Evolutionary conservation across 2,888 invertebrate species (phyloP).

Genomic region (Drosophila barbarae): DNA sequence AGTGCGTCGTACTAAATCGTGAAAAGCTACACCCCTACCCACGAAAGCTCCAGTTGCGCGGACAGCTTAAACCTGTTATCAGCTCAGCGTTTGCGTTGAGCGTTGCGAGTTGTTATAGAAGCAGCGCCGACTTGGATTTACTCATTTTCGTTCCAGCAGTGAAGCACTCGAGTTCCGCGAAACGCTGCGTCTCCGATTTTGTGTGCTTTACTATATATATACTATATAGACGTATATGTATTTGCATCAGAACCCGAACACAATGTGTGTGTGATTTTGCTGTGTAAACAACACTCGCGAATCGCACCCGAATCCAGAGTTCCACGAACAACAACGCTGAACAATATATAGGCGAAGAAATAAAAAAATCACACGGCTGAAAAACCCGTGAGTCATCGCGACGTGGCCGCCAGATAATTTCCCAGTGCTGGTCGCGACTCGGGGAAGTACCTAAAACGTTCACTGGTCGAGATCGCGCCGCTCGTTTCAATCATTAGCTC

Average conservation of each 20-base stretch:
- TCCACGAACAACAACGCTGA: slow-evolving; percentile 31
- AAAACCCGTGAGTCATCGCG: slow-evolving; percentile 71
- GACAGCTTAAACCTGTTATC: slow-evolving; percentile 66
- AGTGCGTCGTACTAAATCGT: slow-evolving; percentile 6
- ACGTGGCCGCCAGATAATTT: slow-evolving; percentile 54
- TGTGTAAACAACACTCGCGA: slow-evolving; percentile 56
- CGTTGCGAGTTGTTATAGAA: slow-evolving; percentile 30
- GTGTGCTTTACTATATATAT: not conserved
- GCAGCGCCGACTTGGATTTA: slow-evolving; percentile 3
- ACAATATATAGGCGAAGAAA: slow-evolving; percentile 13
- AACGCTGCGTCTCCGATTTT: slow-evolving; percentile 1
- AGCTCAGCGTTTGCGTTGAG: slow-evolving; percentile 25
- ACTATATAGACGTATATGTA: slow-evolving; percentile 6
- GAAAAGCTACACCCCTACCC: slow-evolving; percentile 11
- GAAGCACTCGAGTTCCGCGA: slow-evolving; percentile 35
- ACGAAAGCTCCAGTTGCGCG: slow-evolving; percentile 42
- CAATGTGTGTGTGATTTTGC: slow-evolving; percentile 21
- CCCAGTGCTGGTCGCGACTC: slow-evolving; percentile 42
- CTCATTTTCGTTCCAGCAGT: slow-evolving; percentile 50
- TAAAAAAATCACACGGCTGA: slow-evolving; percentile 58
- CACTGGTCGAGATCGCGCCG: slow-evolving; percentile 22
- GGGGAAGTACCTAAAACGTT: slow-evolving; percentile 66
- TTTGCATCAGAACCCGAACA: slow-evolving; percentile 10
- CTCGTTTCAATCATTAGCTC: slow-evolving; percentile 51
- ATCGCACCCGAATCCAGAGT: slow-evolving; percentile 24